Base-by-base conservation (phyloP, 2,888 invertebrate species). In the Tetrapedia diversipes region DNA sequence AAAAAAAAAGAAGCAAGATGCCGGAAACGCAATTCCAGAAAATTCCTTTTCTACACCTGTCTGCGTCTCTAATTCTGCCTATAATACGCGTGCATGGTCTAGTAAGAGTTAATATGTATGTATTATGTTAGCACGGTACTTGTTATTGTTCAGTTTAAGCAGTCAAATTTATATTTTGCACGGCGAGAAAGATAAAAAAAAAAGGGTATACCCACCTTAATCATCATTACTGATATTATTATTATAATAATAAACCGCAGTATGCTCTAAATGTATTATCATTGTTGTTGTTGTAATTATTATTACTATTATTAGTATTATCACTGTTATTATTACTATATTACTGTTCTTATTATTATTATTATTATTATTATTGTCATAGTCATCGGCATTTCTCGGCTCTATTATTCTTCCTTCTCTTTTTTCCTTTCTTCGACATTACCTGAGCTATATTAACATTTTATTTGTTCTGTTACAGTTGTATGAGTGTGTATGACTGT, bases 191-290 rank as follows among this genome's bases (percentile, higher is more conserved):
- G 53, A 54, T 49, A 59, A 73, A 29, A 27, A 37, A 49, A 34
- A 64, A 32, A 60, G 61, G 56, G 53, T 56, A 64, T 68, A 66
- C 63, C 70, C 67, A 74, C 77, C 85, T 86, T 80, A 63, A 63
- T 63, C 63, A 86, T 88, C 84, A 84, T 83, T 84, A 86, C 82
- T 86, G 88, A 78, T 86, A 87, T 82, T 87, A 86, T 82, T 87
- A 86, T 87, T 89, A 87, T 86, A 86, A 83, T 85, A 91, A 91
- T 91, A 91, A 91, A 91, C 87, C 82, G 86, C 88, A 89, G 85
- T 90, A 89, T 88, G 89, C 89, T 90, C 88, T 87, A 87, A 89
- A 86, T 85, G 86, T 86, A 87, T 82, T 73, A 75, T 75, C 78
- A 78, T 79, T 77, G 60, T 79, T 79, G 47, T 63, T 71, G 47